Evolutionary conservation across 2,797 vertebrate species (phyloP), one percentile per base, ranked within the genome.

Genomic region (Lepus oiostolus): DNA sequence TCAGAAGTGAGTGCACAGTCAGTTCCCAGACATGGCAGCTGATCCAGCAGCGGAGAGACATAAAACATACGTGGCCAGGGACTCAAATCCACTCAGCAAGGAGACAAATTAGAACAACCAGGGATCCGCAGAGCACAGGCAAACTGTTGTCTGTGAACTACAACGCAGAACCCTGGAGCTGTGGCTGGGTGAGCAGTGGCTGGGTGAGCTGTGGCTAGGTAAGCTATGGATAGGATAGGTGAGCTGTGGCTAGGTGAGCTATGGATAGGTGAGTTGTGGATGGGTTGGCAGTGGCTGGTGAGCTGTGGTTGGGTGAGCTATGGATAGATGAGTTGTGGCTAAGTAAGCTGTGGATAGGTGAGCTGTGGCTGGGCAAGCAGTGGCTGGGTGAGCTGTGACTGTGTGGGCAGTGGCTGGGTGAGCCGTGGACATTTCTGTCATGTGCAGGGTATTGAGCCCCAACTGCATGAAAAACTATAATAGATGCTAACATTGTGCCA

Each of bases 271-370:
- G 42, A 7, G 42, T 7, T 10, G 42, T 42, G 42, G 42, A 3
- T 42, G 7, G 42, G 38, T 42, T 42, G 38, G 38, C 38, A 42
- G 38, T 42, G 38, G 38, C 42, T 42, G 32, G 35, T 35, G 4
- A 35, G 42, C 42, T 47, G 42, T 42, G 42, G 42, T 0, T 47
- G 9, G 8, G 42, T 1, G 42, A 42, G 42, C 42, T 9, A 1
- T 42, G 42, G 42, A 1, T 42, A 0, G 8, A 1, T 9, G 7
- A 7, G 42, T 1, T 9, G 5, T 38, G 38, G 38, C 4, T 38
- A 6, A 0, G 38, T 5, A 1, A 38, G 38, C 38, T 4, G 42
- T 42, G 42, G 42, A 1, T 42, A 0, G 7, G 42, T 9, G 42
- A 8, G 42, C 42, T 1, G 42, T 42, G 42, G 42, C 42, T 42